Conservation (phyloP, 2,888 invertebrate genomes). For the Lottia scabra region DNA sequence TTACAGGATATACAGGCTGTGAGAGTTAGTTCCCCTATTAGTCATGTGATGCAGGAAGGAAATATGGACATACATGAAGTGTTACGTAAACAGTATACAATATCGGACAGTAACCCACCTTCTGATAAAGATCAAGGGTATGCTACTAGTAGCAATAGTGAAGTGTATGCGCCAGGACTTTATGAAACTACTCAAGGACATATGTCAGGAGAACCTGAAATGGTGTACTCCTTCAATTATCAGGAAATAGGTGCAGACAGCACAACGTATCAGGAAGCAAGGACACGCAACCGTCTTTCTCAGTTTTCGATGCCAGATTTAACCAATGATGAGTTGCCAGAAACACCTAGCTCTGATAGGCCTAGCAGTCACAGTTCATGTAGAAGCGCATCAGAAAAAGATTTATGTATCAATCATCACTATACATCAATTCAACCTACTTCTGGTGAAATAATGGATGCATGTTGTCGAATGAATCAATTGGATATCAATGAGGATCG, state of each 20-base stretch:
- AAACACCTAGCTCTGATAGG: conserved; percentile 31
- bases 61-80: conserved; percentile 56
- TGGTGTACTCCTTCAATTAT: conserved; percentile 48
- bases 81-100: conserved; percentile 56
- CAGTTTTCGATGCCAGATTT: conserved; percentile 68
- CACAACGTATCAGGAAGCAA: conserved; percentile 47
- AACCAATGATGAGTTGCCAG: conserved; percentile 46
- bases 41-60: conserved; percentile 57
- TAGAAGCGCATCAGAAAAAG: background rate
- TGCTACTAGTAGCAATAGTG: conserved; percentile 61
- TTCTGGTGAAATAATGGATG: background rate
- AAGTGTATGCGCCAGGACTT: conserved; percentile 58
- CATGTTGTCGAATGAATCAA: background rate
- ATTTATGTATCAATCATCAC: background rate
- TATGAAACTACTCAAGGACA: conserved; percentile 39
- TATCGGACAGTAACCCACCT: conserved; percentile 55
- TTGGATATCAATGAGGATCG: conserved; percentile 5
- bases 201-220: conserved; percentile 15
- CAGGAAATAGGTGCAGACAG: conserved; percentile 54
- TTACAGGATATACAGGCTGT: conserved; percentile 56
- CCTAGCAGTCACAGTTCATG: conserved; percentile 41
- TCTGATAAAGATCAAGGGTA: conserved; percentile 62
- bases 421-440: conserved; percentile 10
- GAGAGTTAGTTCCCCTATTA: conserved; percentile 54
- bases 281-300: conserved; percentile 55